Conservation (phyloP, 2,113 vertebrate genomes). For the Platysternon megacephalum region DNA sequence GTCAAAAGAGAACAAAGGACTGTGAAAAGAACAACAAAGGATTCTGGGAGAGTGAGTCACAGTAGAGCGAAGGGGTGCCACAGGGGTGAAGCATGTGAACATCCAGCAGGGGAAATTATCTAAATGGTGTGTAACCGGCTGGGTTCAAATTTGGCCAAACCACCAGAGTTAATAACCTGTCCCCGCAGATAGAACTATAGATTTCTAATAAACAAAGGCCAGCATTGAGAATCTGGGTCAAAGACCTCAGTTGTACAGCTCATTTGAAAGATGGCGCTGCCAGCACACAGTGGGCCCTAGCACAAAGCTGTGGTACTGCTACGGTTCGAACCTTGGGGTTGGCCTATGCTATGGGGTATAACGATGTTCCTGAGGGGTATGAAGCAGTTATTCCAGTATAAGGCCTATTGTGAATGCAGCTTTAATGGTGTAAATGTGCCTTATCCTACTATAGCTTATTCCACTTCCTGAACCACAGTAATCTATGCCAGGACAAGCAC, state of each 20-base stretch:
- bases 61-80: not conserved
- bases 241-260: not conserved
- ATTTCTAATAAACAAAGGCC: not conserved
- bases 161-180: not conserved
- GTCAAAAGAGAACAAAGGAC: not conserved
- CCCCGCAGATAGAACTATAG: not conserved
- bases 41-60: not conserved
- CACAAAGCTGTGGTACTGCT: not conserved
- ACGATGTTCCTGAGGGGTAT: not conserved
- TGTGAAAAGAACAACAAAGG: fast-evolving
- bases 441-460: not conserved
- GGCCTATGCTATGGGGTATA: not conserved
- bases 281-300: not conserved
- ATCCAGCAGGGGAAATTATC: not conserved
- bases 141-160: not conserved
- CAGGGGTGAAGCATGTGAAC: not conserved
- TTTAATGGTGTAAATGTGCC: not conserved
- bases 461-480: not conserved
- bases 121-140: not conserved
- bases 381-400: not conserved
- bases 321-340: not conserved
- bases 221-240: not conserved
- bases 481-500: not conserved
- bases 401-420: not conserved
- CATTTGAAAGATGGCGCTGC: not conserved